A percentile compares a stretch with the other conserved stretches of the same genome.
Conservation (phyloP, 2,888 invertebrate genomes). For the Eupsilia transversa region DNA sequence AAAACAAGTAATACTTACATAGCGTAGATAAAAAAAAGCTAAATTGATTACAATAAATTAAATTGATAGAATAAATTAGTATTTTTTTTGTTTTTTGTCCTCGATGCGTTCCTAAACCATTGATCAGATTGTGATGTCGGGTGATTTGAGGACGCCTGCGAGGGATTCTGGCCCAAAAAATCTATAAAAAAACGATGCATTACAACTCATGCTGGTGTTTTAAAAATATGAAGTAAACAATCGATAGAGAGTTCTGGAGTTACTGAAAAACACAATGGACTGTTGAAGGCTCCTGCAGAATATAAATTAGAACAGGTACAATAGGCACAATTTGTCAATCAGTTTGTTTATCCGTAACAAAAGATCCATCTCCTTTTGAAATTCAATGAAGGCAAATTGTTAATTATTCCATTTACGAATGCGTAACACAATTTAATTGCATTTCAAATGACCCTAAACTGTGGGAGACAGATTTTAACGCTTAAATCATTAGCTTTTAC, state of each 20-base stretch:
- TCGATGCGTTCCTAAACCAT: no score
- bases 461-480: background rate
- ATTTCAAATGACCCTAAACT: background rate
- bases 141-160: no score
- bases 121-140: no score
- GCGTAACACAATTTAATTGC: background rate
- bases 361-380: background rate
- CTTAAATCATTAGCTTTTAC: background rate
- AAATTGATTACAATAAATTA: no score
- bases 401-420: background rate
- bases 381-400: background rate
- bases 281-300: background rate
- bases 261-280: slow-evolving; percentile 13
- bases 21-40: no score
- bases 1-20: no score
- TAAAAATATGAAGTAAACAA: no score
- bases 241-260: background rate
- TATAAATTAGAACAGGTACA: slow-evolving; percentile 16
- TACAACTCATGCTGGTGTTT: no score
- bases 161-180: no score
- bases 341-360: slow-evolving; percentile 7
- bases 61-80: no score
- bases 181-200: no score
- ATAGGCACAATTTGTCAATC: slow-evolving; percentile 2
- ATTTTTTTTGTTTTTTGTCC: no score